Evolutionary conservation across 1,140 invertebrate species (phyloP).

Genomic region (Scaptomyza hsui): DNA sequence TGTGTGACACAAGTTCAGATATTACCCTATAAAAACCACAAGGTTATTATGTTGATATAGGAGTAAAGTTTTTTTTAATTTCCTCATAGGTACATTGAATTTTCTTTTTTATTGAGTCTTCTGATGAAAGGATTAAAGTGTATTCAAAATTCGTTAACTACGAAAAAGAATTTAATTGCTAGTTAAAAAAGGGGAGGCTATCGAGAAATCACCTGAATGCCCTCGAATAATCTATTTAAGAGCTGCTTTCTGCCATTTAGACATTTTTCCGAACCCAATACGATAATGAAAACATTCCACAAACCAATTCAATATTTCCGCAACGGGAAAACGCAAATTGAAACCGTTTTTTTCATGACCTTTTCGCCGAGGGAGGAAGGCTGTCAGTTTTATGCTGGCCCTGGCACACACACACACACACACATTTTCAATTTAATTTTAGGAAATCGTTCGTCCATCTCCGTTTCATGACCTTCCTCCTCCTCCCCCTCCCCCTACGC

Average conservation of each 20-base stretch:
- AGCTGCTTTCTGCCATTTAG: conserved; percentile 22
- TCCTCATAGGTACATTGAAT: too few species aligned
- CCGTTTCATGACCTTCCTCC: background rate
- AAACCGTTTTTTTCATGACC: conserved; percentile 42
- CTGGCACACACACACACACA: conserved; percentile 16
- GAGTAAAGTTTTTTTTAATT: too few species aligned
- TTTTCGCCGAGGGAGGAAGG: background rate
- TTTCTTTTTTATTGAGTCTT: too few species aligned
- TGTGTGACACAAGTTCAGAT: conserved; percentile 34
- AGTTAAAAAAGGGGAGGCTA: conserved; percentile 11
- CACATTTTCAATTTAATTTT: conserved; percentile 76
- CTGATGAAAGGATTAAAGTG: too few species aligned
- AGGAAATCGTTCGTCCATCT: conserved; percentile 40
- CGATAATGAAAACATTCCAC: conserved; percentile 76
- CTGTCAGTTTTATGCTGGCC: conserved; percentile 37
- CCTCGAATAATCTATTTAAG: conserved; percentile 39
- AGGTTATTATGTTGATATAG: background rate
- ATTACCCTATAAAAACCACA: background rate
- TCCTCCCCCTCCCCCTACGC: too few species aligned
- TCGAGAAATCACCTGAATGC: conserved; percentile 41
- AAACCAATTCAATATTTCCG: conserved; percentile 78
- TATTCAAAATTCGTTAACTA: background rate
- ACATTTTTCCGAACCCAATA: conserved; percentile 25
- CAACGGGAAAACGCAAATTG: conserved; percentile 44
- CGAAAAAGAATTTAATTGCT: conserved; percentile 33